Base-by-base conservation (phyloP, 2,113 vertebrate genomes). In the Bujurquina vittata region DNA sequence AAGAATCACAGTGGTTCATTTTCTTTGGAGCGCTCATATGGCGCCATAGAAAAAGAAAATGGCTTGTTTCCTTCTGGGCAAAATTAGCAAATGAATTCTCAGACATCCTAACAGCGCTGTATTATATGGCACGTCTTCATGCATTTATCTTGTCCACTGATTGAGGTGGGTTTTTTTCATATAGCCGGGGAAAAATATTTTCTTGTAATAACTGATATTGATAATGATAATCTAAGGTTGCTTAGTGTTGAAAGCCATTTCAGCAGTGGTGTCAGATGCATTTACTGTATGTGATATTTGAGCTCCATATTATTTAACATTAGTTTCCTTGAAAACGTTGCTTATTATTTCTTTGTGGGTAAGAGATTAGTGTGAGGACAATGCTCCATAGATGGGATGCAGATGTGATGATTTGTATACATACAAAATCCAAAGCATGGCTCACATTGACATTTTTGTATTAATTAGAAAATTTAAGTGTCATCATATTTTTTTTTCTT, bases 211-310 rank as follows among this genome's bases (percentile, higher is more conserved):
- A 15, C 59, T 31, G 15, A 26, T 31, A 52, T 65, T n/a, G 5
- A 7, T 20, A 56, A 62, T 20, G 65, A 52, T 14, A 9, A 43
- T 67, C 7, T 54, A 11, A 80, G 15, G 23, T 80, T 83, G 23
- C 80, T 75, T 10, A 69, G 40, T 72, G 29, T 35, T 86, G 35
- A 65, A 89, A 77, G 67, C 43, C 59, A 80, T 76, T 58, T 69
- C 43, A 69, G 43, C 17, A 49, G 65, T 52, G 23, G 65, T 52
- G 23, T 69, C 23, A 67, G 1, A 59, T 76, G 33, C n/a, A 43
- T 29, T 29, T 5, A n/a, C n/a, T n/a, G n/a, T n/a, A 46, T 63
- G 17, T 63, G 10, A 63, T 59, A 55, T 72, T n/a, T 26, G 0
- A 80, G 31, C 43, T 82, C 62, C 62, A 17, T 46, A n/a, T 43